phyloP scores from a whole-genome alignment of 2,797 vertebrate species.

The Paedocypris micromegethes region DNA sequence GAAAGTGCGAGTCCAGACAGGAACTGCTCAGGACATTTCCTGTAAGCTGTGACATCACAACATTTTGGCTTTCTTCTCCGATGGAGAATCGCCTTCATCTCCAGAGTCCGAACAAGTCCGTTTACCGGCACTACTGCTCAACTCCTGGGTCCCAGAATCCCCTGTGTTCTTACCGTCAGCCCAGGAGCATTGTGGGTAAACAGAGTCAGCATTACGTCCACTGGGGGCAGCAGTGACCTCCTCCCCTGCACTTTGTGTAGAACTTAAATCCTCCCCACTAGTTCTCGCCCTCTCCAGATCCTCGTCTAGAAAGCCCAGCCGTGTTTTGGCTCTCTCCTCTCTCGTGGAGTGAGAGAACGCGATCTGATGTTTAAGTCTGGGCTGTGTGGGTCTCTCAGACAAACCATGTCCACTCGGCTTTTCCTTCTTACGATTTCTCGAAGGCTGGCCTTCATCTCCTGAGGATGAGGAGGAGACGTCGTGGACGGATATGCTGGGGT shows the following conservation, averaged over 20 bases:
- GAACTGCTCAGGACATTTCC: conserved; percentile 22
- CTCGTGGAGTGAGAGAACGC: conserved; percentile 30
- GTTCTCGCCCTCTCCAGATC: conserved; percentile 39
- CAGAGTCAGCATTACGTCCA: conserved; percentile 55
- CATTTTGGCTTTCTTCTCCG: conserved; percentile 93
- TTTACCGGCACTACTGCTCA: conserved; percentile 57
- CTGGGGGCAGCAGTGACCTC: conserved; percentile 29
- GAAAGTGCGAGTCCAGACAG: conserved; percentile 11
- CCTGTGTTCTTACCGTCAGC: conserved; percentile 42
- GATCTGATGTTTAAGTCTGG: conserved; percentile 39
- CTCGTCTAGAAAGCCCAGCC: conserved; percentile 31
- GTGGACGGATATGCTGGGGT: conserved; percentile 85
- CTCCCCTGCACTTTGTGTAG: conserved; percentile 48
- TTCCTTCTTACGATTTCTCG: conserved; percentile 27
- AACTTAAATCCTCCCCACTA: conserved; percentile 31
- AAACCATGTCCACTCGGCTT: conserved; percentile 55
- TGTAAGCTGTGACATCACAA: conserved; percentile 58
- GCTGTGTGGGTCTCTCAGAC: conserved; percentile 39
- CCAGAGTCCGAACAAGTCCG: conserved; percentile 78
- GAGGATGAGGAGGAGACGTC: conserved; percentile 78
- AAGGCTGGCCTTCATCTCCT: conserved; percentile 49
- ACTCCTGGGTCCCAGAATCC: conserved; percentile 46
- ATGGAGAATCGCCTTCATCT: conserved; percentile 75
- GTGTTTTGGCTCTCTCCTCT: conserved; percentile 53
- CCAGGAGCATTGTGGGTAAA: conserved; percentile 51